Percentiles rank a stretch among this genome's conserved stretches.
Evolutionary conservation across 1,140 invertebrate genomes (phyloP).

Genomic region (Ips nitidus): DNA sequence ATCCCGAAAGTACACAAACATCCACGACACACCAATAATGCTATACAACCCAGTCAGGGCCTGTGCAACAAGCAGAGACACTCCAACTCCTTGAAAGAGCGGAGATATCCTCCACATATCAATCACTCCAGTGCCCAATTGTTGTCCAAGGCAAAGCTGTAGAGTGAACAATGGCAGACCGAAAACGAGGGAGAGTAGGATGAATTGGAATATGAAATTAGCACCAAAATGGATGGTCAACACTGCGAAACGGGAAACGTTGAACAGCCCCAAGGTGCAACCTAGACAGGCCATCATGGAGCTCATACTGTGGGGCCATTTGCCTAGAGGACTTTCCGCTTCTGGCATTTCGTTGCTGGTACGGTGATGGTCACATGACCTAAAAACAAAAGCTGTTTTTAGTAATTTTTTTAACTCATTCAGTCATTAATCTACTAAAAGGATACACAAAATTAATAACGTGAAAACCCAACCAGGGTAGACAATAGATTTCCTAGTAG

Average conservation of each 20-base stretch:
- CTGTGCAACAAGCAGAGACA: slow-evolving; percentile 77
- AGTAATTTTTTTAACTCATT: neutral
- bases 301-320: slow-evolving; percentile 80
- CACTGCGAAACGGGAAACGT: slow-evolving; percentile 85
- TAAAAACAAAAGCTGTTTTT: neutral
- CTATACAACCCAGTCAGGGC: slow-evolving; percentile 83
- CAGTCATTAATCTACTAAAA: too few relatives aligned
- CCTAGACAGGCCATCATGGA: slow-evolving; percentile 78
- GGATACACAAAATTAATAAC: too few relatives aligned
- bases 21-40: slow-evolving; percentile 84
- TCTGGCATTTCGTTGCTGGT: slow-evolving; percentile 47
- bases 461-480: too few relatives aligned
- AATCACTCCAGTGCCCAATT: slow-evolving; percentile 78
- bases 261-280: slow-evolving; percentile 84
- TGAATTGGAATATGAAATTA: slow-evolving; percentile 87
- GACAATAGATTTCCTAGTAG: too few relatives aligned
- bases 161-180: slow-evolving; percentile 85
- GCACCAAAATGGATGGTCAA: slow-evolving; percentile 86
- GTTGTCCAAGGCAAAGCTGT: slow-evolving; percentile 82
- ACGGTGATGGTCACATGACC: slow-evolving; percentile 5
- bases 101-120: slow-evolving; percentile 94
- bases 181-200: slow-evolving; percentile 78
- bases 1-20: slow-evolving; percentile 85
- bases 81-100: slow-evolving; percentile 80
- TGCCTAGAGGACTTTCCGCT: slow-evolving; percentile 48